Evolutionary conservation across 2,797 vertebrate genomes (phyloP).

Genomic region (Semotilus atromaculatus): DNA sequence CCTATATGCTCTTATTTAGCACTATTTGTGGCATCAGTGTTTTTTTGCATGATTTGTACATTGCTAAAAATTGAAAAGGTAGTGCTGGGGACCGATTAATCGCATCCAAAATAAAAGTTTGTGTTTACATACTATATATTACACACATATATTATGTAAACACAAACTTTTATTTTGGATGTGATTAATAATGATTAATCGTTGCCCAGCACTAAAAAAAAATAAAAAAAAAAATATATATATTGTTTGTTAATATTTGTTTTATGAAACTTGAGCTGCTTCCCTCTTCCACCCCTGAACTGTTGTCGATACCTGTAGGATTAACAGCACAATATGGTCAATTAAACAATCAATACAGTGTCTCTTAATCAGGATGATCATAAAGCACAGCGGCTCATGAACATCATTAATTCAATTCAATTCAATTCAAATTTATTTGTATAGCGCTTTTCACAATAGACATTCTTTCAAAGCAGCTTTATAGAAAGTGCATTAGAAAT

Average conservation of each 20-base stretch:
- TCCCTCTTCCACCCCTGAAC: not conserved
- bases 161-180: no score
- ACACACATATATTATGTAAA: no score
- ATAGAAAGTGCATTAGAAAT: no score
- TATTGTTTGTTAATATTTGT: not conserved
- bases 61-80: not conserved
- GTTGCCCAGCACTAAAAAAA: not conserved
- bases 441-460: no score
- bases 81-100: no score
- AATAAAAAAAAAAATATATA: no score
- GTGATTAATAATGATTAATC: no score
- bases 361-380: constrained; percentile 14
- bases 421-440: no score
- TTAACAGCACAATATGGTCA: constrained; percentile 34
- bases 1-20: not conserved
- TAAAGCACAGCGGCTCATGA: not conserved
- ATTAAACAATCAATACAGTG: constrained; percentile 34
- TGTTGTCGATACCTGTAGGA: constrained; percentile 24
- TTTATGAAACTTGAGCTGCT: not conserved
- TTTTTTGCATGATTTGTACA: not conserved
- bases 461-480: no score
- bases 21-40: not conserved
- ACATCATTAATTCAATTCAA: no score
- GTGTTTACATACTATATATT: no score
- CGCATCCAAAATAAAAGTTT: no score